A percentile compares a stretch with the other conserved stretches of the same genome.
Evolutionary conservation across 2,113 vertebrate genomes (phyloP).

Genomic region (Chaenogobius annularis): DNA sequence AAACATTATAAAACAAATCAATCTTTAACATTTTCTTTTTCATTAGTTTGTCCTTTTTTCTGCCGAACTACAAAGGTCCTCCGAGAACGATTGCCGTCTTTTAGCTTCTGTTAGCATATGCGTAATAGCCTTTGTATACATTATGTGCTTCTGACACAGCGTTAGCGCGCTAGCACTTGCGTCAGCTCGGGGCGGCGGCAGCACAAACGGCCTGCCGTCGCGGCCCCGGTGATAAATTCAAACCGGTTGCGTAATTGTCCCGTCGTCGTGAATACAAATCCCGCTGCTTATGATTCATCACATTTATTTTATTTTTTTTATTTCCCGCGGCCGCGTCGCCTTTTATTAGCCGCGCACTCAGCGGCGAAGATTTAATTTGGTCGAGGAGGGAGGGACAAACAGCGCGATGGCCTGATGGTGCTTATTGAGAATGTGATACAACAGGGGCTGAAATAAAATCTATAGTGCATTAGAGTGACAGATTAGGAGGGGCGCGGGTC

Average conservation of each 20-base stretch:
- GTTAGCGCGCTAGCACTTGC: slow-evolving; percentile 4
- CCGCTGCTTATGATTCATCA: slow-evolving; percentile 95
- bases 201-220: slow-evolving; percentile 76
- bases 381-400: slow-evolving; percentile 79
- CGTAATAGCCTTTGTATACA: not conserved
- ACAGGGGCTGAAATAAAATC: slow-evolving; percentile 97
- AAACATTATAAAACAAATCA: no score
- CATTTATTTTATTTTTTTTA: slow-evolving; percentile 94
- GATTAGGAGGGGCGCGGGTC: slow-evolving; percentile 94
- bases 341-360: slow-evolving; percentile 99
- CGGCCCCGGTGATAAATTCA: slow-evolving; percentile 88
- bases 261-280: slow-evolving; percentile 88
- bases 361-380: slow-evolving; percentile 97
- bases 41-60: no score
- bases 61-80: no score
- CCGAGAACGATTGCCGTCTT: no score
- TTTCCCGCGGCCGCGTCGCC: slow-evolving; percentile 92
- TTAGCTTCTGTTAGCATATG: slow-evolving; percentile 23
- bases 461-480: slow-evolving; percentile 99
- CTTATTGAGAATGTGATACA: slow-evolving; percentile 98
- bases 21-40: no score
- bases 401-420: slow-evolving; percentile 95
- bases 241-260: slow-evolving; percentile 94
- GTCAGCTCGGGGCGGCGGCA: slow-evolving; percentile 34
- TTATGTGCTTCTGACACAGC: not conserved